These are phyloP conservation scores for Phylloscopus collybita DNA, from an alignment of 2,797 vertebrate species.

Conservation along the genomic window DNA sequence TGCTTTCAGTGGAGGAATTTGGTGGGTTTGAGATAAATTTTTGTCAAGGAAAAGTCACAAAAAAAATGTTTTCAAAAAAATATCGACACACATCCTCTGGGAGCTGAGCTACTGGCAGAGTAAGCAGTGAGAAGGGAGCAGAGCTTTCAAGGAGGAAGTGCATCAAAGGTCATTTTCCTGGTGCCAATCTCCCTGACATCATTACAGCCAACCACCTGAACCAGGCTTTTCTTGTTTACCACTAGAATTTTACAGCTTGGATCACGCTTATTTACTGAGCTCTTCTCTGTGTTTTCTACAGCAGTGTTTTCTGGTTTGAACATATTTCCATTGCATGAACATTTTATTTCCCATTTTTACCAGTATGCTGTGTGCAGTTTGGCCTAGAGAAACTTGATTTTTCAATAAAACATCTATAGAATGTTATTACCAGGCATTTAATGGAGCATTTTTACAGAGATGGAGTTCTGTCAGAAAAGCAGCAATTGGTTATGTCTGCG, in stretches of 20 bases:
- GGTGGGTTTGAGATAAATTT: not conserved
- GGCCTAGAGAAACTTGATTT: slow-evolving; percentile 31
- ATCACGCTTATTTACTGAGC: not conserved
- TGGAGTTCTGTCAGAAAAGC: slow-evolving; percentile 22
- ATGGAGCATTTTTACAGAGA: slow-evolving; percentile 48
- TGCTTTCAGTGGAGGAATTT: not conserved
- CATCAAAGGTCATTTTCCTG: not conserved
- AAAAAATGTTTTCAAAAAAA: not conserved
- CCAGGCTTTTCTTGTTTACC: not conserved
- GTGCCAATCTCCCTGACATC: not conserved
- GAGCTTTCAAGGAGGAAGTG: not conserved
- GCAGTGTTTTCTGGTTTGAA: not conserved
- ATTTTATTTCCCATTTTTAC: slow-evolving; percentile 49
- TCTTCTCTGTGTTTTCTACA: not conserved
- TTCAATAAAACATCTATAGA: slow-evolving; percentile 3
- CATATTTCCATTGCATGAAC: slow-evolving; percentile 5
- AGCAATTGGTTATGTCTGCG: not conserved
- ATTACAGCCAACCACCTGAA: not conserved
- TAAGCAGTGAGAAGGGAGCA: not conserved
- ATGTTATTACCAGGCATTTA: slow-evolving; percentile 35
- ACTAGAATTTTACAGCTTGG: not conserved
- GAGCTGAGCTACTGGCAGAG: not conserved
- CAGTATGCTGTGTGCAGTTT: not conserved
- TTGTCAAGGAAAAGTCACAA: not conserved
- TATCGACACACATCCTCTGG: not conserved